A percentile compares a stretch with the other conserved stretches of the same genome.
phyloP scores from a whole-genome alignment of 2,797 vertebrate species.

The Octomys mimax region DNA sequence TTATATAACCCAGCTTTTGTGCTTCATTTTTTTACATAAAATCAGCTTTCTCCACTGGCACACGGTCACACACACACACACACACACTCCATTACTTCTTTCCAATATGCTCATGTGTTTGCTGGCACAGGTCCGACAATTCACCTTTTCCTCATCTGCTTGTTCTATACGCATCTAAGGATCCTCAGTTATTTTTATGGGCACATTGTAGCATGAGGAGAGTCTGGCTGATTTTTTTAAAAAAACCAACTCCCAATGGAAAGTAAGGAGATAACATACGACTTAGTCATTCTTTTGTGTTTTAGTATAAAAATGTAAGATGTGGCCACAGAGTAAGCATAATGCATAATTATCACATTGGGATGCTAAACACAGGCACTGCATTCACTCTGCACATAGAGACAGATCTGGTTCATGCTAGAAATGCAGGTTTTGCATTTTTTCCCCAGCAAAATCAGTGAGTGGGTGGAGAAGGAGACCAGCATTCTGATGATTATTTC shows the following conservation, averaged over 20 bases:
- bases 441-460: constrained; percentile 68
- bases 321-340: constrained; percentile 60
- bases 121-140: not conserved
- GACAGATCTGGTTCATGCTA: constrained; percentile 56
- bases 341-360: constrained; percentile 75
- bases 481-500: constrained; percentile 55
- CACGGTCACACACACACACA: not conserved
- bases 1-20: constrained; percentile 82
- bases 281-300: constrained; percentile 63
- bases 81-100: not conserved
- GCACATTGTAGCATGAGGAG: not conserved
- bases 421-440: constrained; percentile 79
- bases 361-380: constrained; percentile 76
- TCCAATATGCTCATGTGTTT: not conserved
- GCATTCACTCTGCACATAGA: constrained; percentile 57
- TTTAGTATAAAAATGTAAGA: constrained; percentile 65
- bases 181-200: constrained; percentile 28
- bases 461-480: constrained; percentile 68
- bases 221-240: not conserved
- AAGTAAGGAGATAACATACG: constrained; percentile 15
- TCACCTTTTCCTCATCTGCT: constrained; percentile 27
- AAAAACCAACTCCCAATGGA: not conserved
- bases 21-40: constrained; percentile 60
- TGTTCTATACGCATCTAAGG: constrained; percentile 1
- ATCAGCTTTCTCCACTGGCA: constrained; percentile 63